A percentile compares a stretch with the other conserved stretches of the same genome.
These are phyloP conservation scores for Synodontis membranacea DNA, from an alignment of 2,113 vertebrate genomes.

Conservation along the genomic window DNA sequence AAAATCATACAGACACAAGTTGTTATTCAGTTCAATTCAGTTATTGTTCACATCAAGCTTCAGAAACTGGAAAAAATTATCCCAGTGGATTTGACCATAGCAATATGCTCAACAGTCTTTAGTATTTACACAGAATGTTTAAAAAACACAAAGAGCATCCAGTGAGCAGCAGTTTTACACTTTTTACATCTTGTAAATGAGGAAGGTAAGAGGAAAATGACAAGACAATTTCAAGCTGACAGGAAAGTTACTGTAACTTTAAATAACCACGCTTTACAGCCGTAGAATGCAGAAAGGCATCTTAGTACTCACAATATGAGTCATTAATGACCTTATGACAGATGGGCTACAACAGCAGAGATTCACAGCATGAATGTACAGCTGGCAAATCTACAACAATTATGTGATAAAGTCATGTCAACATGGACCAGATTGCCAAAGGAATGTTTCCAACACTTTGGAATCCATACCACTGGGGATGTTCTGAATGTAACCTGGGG, in stretches of 20 bases:
- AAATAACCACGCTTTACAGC: neutral
- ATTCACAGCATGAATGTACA: neutral
- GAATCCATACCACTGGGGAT: neutral
- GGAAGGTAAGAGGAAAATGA: neutral
- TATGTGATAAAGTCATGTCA: too few relatives aligned
- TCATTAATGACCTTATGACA: neutral
- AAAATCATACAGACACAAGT: neutral
- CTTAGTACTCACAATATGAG: neutral
- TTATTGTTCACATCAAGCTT: neutral
- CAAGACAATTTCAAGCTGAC: neutral
- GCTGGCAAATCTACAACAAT: neutral
- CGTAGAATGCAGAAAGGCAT: neutral
- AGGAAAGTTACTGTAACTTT: neutral
- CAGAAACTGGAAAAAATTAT: neutral
- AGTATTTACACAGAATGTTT: neutral
- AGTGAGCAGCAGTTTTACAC: neutral
- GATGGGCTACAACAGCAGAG: neutral
- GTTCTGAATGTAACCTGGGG: neutral
- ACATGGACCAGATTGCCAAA: neutral
- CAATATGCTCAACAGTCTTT: neutral
- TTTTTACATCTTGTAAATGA: neutral
- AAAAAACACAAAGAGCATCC: neutral
- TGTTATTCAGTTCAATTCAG: too few relatives aligned
- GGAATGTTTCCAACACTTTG: neutral
- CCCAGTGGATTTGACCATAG: neutral